A percentile compares a stretch with the other conserved stretches of the same genome.
These are phyloP conservation scores for Sycobia sp. DNA, from an alignment of 1,140 invertebrate genomes.

Conservation along the genomic window DNA sequence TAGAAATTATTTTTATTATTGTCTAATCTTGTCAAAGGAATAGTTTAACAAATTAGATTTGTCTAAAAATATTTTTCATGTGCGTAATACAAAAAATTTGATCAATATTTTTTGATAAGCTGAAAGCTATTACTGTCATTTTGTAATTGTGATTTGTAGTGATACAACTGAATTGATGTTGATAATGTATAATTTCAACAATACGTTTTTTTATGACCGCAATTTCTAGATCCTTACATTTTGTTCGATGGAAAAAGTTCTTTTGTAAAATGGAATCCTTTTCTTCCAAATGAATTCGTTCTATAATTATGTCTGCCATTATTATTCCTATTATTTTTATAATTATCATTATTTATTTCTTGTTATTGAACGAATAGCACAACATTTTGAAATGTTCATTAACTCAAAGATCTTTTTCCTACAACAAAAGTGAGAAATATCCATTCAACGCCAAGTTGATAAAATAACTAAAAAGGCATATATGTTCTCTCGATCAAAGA, in stretches of 20 bases:
- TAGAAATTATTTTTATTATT: no score
- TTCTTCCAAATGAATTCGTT: not conserved
- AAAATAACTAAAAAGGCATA: constrained; percentile 10
- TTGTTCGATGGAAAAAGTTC: constrained; percentile 4
- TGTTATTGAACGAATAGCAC: no score
- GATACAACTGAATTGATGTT: constrained; percentile 17
- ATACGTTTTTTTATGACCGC: not conserved
- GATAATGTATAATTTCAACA: constrained; percentile 14
- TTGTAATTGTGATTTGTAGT: constrained; percentile 15
- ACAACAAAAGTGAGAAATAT: not conserved
- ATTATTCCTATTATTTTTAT: not conserved
- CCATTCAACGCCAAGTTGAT: not conserved
- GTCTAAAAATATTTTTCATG: no score
- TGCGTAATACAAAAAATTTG: no score
- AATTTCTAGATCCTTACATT: constrained; percentile 3
- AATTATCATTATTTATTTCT: no score
- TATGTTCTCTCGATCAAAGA: constrained; percentile 22
- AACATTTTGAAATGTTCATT: constrained; percentile 18
- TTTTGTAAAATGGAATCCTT: not conserved
- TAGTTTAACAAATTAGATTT: no score
- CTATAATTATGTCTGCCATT: not conserved
- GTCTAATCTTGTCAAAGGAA: no score
- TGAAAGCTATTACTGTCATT: constrained; percentile 17
- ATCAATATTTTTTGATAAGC: no score
- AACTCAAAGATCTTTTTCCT: constrained; percentile 3